These are phyloP conservation scores for Isotomurus palustris DNA, from an alignment of 2,888 invertebrate genomes.

Conservation along the genomic window DNA sequence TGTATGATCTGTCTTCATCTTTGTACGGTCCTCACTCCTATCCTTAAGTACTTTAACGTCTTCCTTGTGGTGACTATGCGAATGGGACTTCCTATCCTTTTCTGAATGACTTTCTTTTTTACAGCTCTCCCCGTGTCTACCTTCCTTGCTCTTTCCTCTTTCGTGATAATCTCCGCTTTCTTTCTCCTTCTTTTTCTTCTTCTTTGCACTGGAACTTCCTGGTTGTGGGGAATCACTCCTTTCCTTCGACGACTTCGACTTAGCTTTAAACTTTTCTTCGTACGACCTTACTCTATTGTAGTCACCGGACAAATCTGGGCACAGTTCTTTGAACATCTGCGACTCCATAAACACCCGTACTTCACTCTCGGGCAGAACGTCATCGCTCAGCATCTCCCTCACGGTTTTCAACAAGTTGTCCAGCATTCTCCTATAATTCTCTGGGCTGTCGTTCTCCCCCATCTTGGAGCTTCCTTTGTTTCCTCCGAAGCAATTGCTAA, in stretches of 20 bases:
- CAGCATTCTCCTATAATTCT: neutral
- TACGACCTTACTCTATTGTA: no score
- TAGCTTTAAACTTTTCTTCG: no score
- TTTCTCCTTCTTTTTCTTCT: neutral
- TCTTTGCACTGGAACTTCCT: neutral
- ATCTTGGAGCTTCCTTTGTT: neutral
- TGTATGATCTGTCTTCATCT: neutral
- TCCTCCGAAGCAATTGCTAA: neutral
- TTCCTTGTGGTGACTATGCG: no score
- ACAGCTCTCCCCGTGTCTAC: no score
- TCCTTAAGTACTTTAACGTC: no score
- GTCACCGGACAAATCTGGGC: slow-evolving; percentile 18
- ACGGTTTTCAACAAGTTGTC: slow-evolving; percentile 11
- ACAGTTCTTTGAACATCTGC: slow-evolving; percentile 19
- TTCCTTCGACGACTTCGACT: neutral
- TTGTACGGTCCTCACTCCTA: no score
- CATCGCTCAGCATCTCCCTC: slow-evolving; percentile 14
- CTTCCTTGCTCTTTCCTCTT: no score
- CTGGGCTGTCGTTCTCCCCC: neutral
- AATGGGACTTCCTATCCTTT: no score
- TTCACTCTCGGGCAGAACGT: slow-evolving; percentile 14
- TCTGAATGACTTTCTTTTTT: no score
- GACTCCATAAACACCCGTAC: slow-evolving; percentile 6
- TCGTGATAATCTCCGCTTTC: neutral
- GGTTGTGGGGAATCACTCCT: neutral